A percentile compares a stretch with the other conserved stretches of the same genome.
Conservation (phyloP, 2,888 invertebrate genomes). For the Octonoba sinensis region DNA sequence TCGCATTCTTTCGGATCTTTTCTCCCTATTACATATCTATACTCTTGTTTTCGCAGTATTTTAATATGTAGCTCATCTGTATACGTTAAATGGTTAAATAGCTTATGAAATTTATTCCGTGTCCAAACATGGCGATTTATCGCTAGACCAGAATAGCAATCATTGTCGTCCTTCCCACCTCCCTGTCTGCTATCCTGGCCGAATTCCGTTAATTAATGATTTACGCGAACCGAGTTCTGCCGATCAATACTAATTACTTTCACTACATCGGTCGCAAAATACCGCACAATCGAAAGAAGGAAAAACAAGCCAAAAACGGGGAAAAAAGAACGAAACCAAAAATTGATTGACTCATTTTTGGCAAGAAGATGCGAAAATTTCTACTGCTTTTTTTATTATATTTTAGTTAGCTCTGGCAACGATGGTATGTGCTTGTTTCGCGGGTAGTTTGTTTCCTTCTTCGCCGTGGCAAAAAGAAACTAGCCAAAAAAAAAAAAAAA, state of each 20-base stretch:
- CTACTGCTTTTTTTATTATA: no score
- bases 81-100: no score
- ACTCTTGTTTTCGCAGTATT: no score
- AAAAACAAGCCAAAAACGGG: conserved; percentile 9
- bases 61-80: no score
- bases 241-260: conserved; percentile 63
- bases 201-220: conserved; percentile 56
- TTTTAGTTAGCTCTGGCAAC: no score
- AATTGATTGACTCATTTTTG: conserved; percentile 61
- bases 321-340: conserved; percentile 43
- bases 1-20: no score
- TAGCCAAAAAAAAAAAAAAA: conserved; percentile 4
- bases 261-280: conserved; percentile 51
- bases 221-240: conserved; percentile 43
- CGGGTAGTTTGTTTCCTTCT: no score
- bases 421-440: no score
- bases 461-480: conserved; percentile 1
- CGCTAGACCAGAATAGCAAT: neutral
- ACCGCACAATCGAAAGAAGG: conserved; percentile 13
- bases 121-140: conserved; percentile 1
- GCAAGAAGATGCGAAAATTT: conserved; percentile 11
- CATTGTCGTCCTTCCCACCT: conserved; percentile 6
- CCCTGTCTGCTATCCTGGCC: neutral
- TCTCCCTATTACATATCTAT: no score
- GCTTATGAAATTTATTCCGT: neutral